Conservation (phyloP, 2,113 vertebrate genomes). For the Amphiprion ocellaris region DNA sequence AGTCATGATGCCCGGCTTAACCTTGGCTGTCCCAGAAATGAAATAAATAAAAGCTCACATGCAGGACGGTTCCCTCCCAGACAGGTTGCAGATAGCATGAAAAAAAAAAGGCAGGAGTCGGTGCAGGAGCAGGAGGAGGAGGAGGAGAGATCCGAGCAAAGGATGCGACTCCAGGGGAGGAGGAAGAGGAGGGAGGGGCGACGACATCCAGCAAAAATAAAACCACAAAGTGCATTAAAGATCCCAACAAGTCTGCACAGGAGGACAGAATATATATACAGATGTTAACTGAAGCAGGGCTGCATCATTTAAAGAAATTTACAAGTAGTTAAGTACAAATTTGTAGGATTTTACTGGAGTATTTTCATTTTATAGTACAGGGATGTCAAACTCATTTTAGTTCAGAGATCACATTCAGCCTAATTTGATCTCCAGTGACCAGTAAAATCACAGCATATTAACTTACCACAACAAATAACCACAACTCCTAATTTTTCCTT, state of each 20-base stretch:
- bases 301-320: no score
- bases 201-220: slow-evolving; percentile 16
- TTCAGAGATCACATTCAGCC: no score
- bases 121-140: slow-evolving; percentile 42
- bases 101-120: neutral
- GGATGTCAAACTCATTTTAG: no score
- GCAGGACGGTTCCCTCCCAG: slow-evolving; percentile 2
- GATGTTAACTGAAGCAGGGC: no score
- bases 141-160: slow-evolving; percentile 52
- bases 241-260: neutral
- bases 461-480: no score
- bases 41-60: slow-evolving; percentile 8
- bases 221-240: neutral
- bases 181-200: slow-evolving; percentile 44
- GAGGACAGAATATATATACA: no score
- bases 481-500: no score
- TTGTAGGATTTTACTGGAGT: no score
- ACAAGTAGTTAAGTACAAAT: no score
- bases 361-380: no score
- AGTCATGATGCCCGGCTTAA: slow-evolving; percentile 55
- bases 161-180: slow-evolving; percentile 42
- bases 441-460: no score
- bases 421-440: no score
- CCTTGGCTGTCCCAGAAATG: slow-evolving; percentile 31
- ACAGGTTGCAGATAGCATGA: neutral